Evolutionary conservation across 2,888 invertebrate genomes (phyloP), one percentile per base, ranked within the genome.

Genomic region (Dioctria rufipes): DNA sequence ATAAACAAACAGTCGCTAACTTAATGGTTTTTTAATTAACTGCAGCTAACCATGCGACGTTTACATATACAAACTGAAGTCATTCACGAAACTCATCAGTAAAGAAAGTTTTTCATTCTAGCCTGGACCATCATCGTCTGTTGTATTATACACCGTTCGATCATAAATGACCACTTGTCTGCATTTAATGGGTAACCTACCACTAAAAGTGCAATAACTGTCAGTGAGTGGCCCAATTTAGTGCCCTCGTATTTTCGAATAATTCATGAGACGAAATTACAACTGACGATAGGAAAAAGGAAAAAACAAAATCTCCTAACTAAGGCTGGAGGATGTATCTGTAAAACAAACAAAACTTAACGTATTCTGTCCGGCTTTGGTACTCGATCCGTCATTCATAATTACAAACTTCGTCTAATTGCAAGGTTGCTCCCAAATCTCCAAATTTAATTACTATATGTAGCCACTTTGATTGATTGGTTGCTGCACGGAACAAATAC

Each of bases 161-260:
- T 49, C 11, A 63, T 63, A 77, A 77, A 77, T 77, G 77, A 77
- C 63, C 77, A 77, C 77, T 77, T 77, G 77, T 77, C 77, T 46
- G 77, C 49, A 61, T 49, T 77, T 77, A 77, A 77, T 77, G 77
- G 77, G 43, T 49, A 63, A 40, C 63, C 43, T 46, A 77, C 77
- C 77, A 63, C 66, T 66, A 78, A 78, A 78, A 78, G 78, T 66
- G 78, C 66, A 78, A 78, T 78, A 78, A 78, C 78, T 78, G 78
- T 78, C 78, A 78, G 78, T 51, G 66, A 78, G 51, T 78, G 51
- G 37, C 66, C 66, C 78, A 66, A 78, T 66, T 78, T 78, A 40
- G 78, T 37, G 54, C 61, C 66, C 51, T 42, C 13, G 63, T 37
- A 77, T 49, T 11, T 40, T 25, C 49, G 63, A 63, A 77, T 63